Evolutionary conservation across 2,113 vertebrate genomes (phyloP), one percentile per base, ranked within the genome.

Genomic region (Pelecanus crispus): DNA sequence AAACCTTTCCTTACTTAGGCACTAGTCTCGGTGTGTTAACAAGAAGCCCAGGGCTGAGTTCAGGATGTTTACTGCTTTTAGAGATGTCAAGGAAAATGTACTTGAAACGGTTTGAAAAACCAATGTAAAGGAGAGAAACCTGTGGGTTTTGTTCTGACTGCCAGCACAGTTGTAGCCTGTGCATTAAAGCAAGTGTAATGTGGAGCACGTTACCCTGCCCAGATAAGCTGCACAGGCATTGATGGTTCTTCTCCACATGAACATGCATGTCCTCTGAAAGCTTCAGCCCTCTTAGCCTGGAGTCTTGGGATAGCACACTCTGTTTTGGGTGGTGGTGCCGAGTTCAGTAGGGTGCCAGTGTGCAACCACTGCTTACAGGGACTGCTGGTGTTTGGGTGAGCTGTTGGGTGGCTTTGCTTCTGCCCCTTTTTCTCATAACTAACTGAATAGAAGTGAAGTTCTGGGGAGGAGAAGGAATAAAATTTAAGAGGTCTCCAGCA

Each of bases 31-130:
- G 7, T 83, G 16, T 14, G 14, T 55, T 80, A 88, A 53, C 36
- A 58, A 81, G 55, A 92, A 90, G n/a, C 45, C 17, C 36, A 25
- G 70, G 77, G 61, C 62, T 81, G 28, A 29, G 25, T 81, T 79
- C 59, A 85, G 81, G 70, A 61, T 88, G 50, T 88, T 94, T 86
- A 55, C 42, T 90, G 38, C 82, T 73, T 87, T 71, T 53, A 40
- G 70, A 89, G n/a, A 34, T 62, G 38, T 38, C 81, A 74, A 74
- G 50, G 62, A 86, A 90, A 85, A 85, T 38, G 26, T 65, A 22
- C 67, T 83, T 3, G 1, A 74, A 84, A 47, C 21, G 36, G 18
- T 73, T 82, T 70, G 58, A 56, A 82, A 82, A 68, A 34, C 2
- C 24, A 66, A 0, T 2, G 5, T 40, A 75, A 66, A 78, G 13